Conservation (phyloP, 2,797 vertebrate species). For the Prunella strophiata region DNA sequence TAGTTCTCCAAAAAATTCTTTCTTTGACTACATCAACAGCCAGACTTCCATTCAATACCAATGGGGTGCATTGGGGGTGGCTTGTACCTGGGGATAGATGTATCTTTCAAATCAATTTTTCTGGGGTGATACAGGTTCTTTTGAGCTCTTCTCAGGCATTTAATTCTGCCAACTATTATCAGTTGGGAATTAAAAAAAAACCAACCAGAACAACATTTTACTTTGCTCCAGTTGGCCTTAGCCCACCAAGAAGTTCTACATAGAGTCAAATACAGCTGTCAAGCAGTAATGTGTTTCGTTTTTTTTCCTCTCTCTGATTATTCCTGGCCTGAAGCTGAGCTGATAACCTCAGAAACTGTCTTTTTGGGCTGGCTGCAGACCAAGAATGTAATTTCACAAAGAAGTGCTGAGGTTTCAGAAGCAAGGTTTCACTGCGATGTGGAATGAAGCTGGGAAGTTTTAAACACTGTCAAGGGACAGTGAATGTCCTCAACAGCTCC, state of each 20-base stretch:
- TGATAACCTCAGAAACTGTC: slow-evolving; percentile 45
- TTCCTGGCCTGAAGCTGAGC: slow-evolving; percentile 35
- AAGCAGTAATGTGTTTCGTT: neutral
- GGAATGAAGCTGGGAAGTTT: slow-evolving; percentile 5
- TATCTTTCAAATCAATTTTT: neutral
- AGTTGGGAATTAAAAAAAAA: neutral
- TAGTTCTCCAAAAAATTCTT: neutral
- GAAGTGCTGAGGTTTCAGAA: slow-evolving; percentile 62
- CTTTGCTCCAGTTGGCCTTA: slow-evolving; percentile 19
- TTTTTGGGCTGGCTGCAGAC: slow-evolving; percentile 18
- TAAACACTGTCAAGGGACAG: neutral
- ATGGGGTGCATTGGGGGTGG: neutral
- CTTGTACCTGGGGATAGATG: neutral
- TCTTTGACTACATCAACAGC: neutral
- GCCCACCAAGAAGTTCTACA: neutral
- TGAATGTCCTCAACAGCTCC: neutral
- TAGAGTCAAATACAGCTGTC: slow-evolving; percentile 14
- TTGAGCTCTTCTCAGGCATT: neutral
- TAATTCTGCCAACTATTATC: neutral
- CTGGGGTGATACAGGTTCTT: neutral
- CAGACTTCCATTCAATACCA: neutral
- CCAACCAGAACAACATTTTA: neutral
- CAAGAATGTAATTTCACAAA: slow-evolving; percentile 49
- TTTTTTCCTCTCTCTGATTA: neutral
- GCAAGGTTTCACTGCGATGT: neutral